These are phyloP conservation scores for Apolygus lucorum DNA, from an alignment of 1,140 invertebrate genomes.

Conservation along the genomic window DNA sequence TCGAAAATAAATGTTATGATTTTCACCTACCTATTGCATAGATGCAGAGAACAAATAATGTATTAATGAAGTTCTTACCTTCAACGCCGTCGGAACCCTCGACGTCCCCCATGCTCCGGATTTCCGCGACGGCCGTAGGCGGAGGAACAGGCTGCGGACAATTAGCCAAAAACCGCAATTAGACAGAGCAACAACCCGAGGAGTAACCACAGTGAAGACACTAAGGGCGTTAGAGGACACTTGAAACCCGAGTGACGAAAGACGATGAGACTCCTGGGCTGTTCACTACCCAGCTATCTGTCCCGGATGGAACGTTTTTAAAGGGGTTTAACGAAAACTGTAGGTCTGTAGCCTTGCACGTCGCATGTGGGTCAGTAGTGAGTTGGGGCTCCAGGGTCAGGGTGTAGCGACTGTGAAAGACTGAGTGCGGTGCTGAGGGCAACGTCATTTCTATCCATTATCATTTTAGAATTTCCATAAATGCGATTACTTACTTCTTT, in stretches of 20 bases:
- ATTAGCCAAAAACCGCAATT: conserved; percentile 8
- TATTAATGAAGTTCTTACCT: conserved; percentile 13
- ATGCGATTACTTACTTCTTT: too few relatives aligned
- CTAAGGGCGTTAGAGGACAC: not conserved
- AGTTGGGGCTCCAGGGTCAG: too few relatives aligned
- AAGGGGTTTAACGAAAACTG: too few relatives aligned
- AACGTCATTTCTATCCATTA: too few relatives aligned
- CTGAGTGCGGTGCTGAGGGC: too few relatives aligned
- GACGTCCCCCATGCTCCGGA: conserved; percentile 20
- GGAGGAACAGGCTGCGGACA: conserved; percentile 19
- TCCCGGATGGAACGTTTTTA: not conserved
- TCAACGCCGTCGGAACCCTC: conserved; percentile 12
- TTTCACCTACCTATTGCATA: too few relatives aligned
- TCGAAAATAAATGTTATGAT: too few relatives aligned
- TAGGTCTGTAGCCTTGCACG: too few relatives aligned
- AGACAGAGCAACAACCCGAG: conserved; percentile 2
- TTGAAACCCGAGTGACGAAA: not conserved
- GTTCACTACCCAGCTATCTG: not conserved
- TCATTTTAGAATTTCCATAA: too few relatives aligned
- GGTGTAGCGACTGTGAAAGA: too few relatives aligned
- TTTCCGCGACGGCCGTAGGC: conserved; percentile 22
- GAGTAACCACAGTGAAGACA: not conserved
- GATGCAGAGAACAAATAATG: too few relatives aligned
- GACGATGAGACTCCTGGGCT: not conserved
- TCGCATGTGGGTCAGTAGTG: too few relatives aligned